A percentile compares a stretch with the other conserved stretches of the same genome.
These are phyloP conservation scores for Drosophila formosana DNA, from an alignment of 2,888 invertebrate species.

Conservation along the genomic window DNA sequence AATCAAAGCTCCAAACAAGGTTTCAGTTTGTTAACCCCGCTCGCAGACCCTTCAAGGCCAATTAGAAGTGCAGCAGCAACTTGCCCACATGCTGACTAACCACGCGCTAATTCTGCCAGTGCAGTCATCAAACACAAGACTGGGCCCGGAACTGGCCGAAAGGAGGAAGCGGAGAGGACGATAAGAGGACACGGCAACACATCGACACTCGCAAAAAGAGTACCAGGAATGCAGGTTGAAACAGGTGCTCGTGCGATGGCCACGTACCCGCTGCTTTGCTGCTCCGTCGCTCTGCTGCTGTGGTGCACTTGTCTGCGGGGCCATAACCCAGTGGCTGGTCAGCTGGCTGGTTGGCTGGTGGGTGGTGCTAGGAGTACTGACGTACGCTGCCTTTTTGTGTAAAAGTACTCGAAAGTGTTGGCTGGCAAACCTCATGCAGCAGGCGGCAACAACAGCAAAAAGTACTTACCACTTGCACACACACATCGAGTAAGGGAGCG, in stretches of 20 bases:
- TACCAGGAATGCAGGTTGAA: constrained; percentile 39
- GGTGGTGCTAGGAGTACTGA: constrained; percentile 4
- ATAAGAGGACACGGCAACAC: constrained; percentile 17
- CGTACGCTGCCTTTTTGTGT: constrained; percentile 64
- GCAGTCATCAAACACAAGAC: constrained; percentile 67
- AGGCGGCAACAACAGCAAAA: constrained; percentile 68
- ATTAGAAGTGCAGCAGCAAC: constrained; percentile 48
- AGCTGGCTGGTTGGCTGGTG: constrained; percentile 16
- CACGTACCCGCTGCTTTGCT: constrained; percentile 37
- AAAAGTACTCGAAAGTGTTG: constrained; percentile 78
- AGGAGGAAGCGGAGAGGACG: neutral
- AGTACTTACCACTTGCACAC: constrained; percentile 70
- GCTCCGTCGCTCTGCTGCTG: constrained; percentile 20
- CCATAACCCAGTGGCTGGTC: constrained; percentile 41
- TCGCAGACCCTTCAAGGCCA: constrained; percentile 55
- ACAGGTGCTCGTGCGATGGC: constrained; percentile 47
- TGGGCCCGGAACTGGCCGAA: constrained; percentile 14
- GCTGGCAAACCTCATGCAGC: constrained; percentile 65
- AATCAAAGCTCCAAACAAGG: constrained; percentile 22
- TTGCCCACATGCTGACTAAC: constrained; percentile 24
- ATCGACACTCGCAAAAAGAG: constrained; percentile 38
- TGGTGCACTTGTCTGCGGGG: constrained; percentile 55
- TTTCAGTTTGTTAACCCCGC: constrained; percentile 25
- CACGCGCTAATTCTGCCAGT: constrained; percentile 70
- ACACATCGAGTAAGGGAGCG: neutral